phyloP scores from a whole-genome alignment of 2,113 vertebrate species.

The Austrofundulus limnaeus region DNA sequence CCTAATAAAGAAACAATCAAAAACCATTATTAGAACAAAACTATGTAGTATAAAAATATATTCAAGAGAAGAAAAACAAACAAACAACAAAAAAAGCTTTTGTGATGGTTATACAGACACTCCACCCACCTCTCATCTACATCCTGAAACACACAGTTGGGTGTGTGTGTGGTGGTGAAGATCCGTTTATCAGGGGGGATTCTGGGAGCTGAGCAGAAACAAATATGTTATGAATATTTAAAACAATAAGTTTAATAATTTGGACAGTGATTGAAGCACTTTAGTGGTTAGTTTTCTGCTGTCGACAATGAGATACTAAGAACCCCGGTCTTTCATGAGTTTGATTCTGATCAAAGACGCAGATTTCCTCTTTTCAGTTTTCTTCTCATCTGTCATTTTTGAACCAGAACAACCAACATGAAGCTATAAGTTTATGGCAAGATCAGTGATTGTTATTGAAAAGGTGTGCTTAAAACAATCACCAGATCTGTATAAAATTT shows the following conservation, averaged over 20 bases:
- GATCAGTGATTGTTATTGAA: no score
- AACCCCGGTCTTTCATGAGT: no score
- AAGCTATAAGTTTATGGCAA: no score
- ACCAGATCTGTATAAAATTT: no score
- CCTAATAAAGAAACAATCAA: constrained; percentile 65
- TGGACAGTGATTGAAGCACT: no score
- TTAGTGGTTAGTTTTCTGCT: no score
- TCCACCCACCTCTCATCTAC: constrained; percentile 89
- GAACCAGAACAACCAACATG: no score
- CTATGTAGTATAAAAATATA: not conserved
- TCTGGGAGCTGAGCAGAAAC: constrained; percentile 83
- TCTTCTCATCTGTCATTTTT: no score
- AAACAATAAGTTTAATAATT: not conserved
- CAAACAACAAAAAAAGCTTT: not conserved
- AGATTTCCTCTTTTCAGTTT: no score
- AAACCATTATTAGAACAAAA: not conserved
- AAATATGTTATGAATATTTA: not conserved
- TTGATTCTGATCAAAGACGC: no score
- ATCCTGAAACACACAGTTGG: constrained; percentile 94
- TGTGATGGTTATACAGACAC: not conserved
- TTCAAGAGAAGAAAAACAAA: not conserved
- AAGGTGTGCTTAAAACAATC: no score
- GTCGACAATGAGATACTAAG: no score
- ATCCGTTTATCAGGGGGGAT: constrained; percentile 95
- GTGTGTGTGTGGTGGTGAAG: constrained; percentile 96